phyloP scores from a whole-genome alignment of 2,888 invertebrate genomes.

The Coenonympha arcania region DNA sequence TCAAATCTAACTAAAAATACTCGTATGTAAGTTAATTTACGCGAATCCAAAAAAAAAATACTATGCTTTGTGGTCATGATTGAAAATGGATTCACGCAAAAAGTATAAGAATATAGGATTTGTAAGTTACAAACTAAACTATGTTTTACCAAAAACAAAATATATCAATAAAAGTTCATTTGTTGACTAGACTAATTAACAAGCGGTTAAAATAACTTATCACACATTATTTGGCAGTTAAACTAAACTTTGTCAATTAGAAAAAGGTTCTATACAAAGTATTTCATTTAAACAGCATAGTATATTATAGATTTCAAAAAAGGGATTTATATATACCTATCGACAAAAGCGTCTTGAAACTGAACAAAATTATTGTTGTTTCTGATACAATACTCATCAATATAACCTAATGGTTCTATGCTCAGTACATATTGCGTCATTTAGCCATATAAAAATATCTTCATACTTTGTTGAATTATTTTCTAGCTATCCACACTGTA shows the following conservation, averaged over 20 bases:
- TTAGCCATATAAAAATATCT: no score
- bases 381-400: no score
- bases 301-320: no score
- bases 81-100: slow-evolving; percentile 19
- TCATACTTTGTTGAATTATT: no score
- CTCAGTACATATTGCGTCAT: no score
- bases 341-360: no score
- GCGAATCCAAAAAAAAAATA: slow-evolving; percentile 22
- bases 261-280: no score
- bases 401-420: no score
- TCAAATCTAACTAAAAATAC: slow-evolving; percentile 37
- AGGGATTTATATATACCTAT: no score
- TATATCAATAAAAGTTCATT: slow-evolving; percentile 21
- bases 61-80: slow-evolving; percentile 10
- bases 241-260: slow-evolving; percentile 4
- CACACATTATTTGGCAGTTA: slow-evolving; percentile 11
- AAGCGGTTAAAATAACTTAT: slow-evolving; percentile 25
- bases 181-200: slow-evolving; percentile 34
- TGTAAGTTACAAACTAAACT: slow-evolving; percentile 24
- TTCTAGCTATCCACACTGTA: no score
- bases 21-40: slow-evolving; percentile 13
- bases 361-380: no score
- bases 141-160: slow-evolving; percentile 20
- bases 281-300: no score
- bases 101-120: slow-evolving; percentile 8